These are phyloP conservation scores for Antitype chi DNA, from an alignment of 2,888 invertebrate genomes.

Conservation along the genomic window DNA sequence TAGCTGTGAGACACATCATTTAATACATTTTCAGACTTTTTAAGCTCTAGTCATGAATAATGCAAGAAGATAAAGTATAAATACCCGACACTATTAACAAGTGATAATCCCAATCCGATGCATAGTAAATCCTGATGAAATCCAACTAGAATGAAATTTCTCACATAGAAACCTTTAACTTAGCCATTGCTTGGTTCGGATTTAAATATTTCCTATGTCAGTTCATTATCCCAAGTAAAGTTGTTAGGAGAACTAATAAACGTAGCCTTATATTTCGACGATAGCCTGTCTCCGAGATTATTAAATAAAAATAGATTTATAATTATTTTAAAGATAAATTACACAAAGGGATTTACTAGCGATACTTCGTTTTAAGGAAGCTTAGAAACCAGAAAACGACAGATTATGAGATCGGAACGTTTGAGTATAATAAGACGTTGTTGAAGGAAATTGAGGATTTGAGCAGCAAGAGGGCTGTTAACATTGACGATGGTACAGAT, in stretches of 20 bases:
- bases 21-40: not conserved
- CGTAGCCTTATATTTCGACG: constrained; percentile 58
- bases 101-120: constrained; percentile 37
- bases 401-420: constrained; percentile 27
- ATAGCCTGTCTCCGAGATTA: constrained; percentile 53
- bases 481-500: not conserved
- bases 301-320: too few species aligned
- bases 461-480: constrained; percentile 27
- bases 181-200: constrained; percentile 57
- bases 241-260: constrained; percentile 62
- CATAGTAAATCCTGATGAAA: constrained; percentile 53
- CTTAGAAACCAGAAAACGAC: too few species aligned
- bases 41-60: not conserved
- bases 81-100: constrained; percentile 6
- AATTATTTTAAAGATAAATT: constrained; percentile 60
- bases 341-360: constrained; percentile 58
- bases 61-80: not conserved
- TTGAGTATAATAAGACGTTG: constrained; percentile 43
- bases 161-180: constrained; percentile 49
- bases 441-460: constrained; percentile 30
- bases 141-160: constrained; percentile 42
- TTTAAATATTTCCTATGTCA: constrained; percentile 58
- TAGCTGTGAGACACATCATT: too few species aligned
- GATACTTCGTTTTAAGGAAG: constrained; percentile 56
- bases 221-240: constrained; percentile 65